phyloP scores from a whole-genome alignment of 2,888 invertebrate species.

The Hofmannophila pseudospretella region DNA sequence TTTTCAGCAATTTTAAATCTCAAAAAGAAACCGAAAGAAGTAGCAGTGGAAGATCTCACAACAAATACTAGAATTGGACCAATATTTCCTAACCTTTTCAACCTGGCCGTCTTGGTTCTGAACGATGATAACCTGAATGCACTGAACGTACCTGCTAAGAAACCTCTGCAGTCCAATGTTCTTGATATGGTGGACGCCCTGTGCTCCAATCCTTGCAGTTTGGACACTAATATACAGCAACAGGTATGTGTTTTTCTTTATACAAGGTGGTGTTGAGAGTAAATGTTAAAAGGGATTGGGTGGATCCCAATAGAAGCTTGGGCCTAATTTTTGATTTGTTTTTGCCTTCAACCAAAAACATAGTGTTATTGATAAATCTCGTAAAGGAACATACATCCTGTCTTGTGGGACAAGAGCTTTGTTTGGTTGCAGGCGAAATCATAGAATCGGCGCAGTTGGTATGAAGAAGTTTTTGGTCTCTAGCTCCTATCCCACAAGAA shows the following conservation, averaged over 20 bases:
- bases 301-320: too few relatives aligned
- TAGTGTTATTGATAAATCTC: too few relatives aligned
- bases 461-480: too few relatives aligned
- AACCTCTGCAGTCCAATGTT: slow-evolving; percentile 63
- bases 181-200: slow-evolving; percentile 78
- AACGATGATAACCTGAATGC: slow-evolving; percentile 76
- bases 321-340: too few relatives aligned
- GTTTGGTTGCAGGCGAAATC: too few relatives aligned
- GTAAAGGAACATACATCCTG: too few relatives aligned
- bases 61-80: slow-evolving; percentile 78
- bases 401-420: too few relatives aligned
- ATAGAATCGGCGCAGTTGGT: too few relatives aligned
- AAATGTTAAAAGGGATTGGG: background rate
- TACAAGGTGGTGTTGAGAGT: slow-evolving; percentile 1
- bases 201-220: slow-evolving; percentile 76
- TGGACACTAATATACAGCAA: slow-evolving; percentile 76
- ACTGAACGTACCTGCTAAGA: slow-evolving; percentile 66
- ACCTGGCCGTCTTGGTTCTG: slow-evolving; percentile 75
- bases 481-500: too few relatives aligned
- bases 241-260: slow-evolving; percentile 56
- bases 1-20: slow-evolving; percentile 70
- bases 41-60: slow-evolving; percentile 76
- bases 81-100: slow-evolving; percentile 79
- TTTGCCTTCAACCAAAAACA: too few relatives aligned
- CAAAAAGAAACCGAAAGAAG: slow-evolving; percentile 65